phyloP scores from a whole-genome alignment of 2,113 vertebrate genomes.

The Baryphthengus martii region DNA sequence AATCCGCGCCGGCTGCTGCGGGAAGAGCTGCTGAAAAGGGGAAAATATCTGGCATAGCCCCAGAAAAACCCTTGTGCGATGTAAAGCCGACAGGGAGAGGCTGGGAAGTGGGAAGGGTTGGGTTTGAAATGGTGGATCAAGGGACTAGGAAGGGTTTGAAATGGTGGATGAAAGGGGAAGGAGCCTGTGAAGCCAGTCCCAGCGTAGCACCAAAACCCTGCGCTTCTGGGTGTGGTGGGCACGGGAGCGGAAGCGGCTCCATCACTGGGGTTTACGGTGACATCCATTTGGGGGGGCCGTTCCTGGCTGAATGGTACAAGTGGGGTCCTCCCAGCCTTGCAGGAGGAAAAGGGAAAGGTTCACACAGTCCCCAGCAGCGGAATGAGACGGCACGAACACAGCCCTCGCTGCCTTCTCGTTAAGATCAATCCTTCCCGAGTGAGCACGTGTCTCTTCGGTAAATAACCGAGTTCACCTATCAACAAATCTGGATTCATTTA shows the following conservation, averaged over 20 bases:
- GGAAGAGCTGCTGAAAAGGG: background rate
- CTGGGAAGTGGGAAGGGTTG: background rate
- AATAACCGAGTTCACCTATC: background rate
- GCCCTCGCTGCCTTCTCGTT: background rate
- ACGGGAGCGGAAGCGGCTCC: background rate
- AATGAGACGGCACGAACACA: background rate
- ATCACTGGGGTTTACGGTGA: background rate
- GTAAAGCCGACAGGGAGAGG: background rate
- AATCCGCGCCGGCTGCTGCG: background rate
- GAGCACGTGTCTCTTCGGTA: background rate
- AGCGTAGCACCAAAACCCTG: background rate
- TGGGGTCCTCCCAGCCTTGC: background rate
- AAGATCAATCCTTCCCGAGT: background rate
- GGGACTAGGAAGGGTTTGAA: background rate
- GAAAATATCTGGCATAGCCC: background rate
- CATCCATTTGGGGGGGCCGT: background rate
- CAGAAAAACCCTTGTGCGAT: background rate
- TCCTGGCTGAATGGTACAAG: background rate
- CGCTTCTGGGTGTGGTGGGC: background rate
- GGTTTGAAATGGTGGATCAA: background rate
- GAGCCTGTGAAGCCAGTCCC: fast-evolving
- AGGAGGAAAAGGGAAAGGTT: background rate
- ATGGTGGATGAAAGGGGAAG: background rate
- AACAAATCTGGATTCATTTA: conserved; percentile 25
- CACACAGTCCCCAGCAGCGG: background rate